Evolutionary conservation across 2,113 vertebrate genomes (phyloP).

Genomic region (Ammospiza nelsoni): DNA sequence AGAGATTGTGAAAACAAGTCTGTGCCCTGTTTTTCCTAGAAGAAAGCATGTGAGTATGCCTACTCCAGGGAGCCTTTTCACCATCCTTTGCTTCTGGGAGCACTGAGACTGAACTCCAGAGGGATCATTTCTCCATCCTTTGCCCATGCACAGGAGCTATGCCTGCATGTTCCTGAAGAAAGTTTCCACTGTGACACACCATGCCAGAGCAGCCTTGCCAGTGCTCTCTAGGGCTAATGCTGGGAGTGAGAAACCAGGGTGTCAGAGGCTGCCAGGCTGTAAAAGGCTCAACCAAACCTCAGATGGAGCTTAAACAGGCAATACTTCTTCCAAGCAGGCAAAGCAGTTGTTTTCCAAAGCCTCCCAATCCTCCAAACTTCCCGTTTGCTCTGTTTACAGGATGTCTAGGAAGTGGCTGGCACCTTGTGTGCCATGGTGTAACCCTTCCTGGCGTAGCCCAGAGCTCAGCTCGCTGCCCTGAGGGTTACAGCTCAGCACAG

Average conservation of each 20-base stretch:
- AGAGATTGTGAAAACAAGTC: neutral
- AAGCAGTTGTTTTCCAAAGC: neutral
- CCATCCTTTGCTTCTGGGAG: neutral
- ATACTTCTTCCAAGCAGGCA: neutral
- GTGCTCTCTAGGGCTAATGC: neutral
- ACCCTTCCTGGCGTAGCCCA: neutral
- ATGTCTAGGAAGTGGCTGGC: constrained; percentile 11
- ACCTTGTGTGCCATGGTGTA: neutral
- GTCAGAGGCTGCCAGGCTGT: neutral
- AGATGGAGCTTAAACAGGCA: neutral
- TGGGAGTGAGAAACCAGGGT: neutral
- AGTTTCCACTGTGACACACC: neutral
- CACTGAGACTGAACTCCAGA: neutral
- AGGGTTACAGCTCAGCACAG: neutral
- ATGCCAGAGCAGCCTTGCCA: neutral
- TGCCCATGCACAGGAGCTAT: neutral
- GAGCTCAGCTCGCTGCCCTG: neutral
- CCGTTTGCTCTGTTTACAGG: neutral
- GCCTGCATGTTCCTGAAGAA: neutral
- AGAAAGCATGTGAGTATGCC: neutral
- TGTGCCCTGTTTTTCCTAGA: neutral
- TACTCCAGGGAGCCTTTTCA: neutral
- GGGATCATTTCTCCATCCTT: neutral
- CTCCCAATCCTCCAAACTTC: neutral
- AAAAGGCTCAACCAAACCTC: neutral